Conservation (phyloP, 1,140 invertebrate species). For the Diabrotica virgifera region DNA sequence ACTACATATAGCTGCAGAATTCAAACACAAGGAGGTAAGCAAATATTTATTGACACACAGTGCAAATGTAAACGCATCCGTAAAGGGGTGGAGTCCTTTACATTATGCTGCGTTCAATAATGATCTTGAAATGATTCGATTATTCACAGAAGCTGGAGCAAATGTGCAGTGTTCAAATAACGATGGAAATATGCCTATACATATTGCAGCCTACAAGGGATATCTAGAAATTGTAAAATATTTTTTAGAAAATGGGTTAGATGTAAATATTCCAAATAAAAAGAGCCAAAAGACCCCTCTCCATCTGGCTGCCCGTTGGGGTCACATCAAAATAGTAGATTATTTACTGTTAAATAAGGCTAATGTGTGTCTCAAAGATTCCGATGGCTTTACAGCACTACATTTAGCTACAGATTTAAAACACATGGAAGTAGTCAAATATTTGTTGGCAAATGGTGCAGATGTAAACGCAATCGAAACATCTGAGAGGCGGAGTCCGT, state of each 20-base stretch:
- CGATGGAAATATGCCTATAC: conserved; percentile 2
- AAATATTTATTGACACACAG: conserved; percentile 23
- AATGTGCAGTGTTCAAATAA: background rate
- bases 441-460: conserved; percentile 25
- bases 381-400: too few relatives aligned
- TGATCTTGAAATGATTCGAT: background rate
- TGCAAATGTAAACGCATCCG: conserved; percentile 19
- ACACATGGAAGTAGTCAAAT: too few relatives aligned
- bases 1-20: conserved; percentile 52
- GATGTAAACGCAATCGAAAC: conserved; percentile 26
- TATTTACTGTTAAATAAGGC: too few relatives aligned
- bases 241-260: too few relatives aligned
- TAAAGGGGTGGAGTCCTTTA: conserved; percentile 1
- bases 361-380: too few relatives aligned
- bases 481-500: conserved; percentile 7
- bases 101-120: background rate
- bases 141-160: background rate
- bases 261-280: too few relatives aligned
- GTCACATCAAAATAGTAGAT: too few relatives aligned
- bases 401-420: too few relatives aligned
- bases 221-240: conserved; percentile 24
- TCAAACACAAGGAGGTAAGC: conserved; percentile 10
- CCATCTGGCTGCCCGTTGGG: too few relatives aligned
- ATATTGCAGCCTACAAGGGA: conserved; percentile 22
- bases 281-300: too few relatives aligned